Percentiles rank a stretch among this genome's conserved stretches.
phyloP scores from a whole-genome alignment of 2,888 invertebrate genomes.

The Ennomos fuscantarius region DNA sequence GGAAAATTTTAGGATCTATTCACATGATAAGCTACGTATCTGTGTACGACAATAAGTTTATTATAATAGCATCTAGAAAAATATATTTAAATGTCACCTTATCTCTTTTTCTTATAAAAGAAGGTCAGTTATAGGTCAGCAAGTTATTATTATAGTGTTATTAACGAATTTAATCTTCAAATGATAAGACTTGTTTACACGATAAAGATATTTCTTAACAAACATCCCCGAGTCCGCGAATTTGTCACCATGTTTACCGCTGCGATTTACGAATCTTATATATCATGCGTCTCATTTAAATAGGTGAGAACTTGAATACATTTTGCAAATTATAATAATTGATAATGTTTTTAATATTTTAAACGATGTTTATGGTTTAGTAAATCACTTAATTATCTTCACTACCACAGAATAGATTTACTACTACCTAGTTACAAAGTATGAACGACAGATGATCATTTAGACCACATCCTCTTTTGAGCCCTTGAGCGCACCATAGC shows the following conservation, averaged over 20 bases:
- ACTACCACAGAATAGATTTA: too few species aligned
- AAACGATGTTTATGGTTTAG: too few species aligned
- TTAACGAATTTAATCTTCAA: constrained; percentile 9
- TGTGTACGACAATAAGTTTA: too few species aligned
- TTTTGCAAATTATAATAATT: too few species aligned
- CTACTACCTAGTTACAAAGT: too few species aligned
- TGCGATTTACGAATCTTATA: constrained; percentile 34
- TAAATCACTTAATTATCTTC: too few species aligned
- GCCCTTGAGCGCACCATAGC: constrained; percentile 44
- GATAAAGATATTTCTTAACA: constrained; percentile 3
- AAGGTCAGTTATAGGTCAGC: constrained; percentile 8
- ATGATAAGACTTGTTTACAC: background rate
- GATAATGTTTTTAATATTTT: too few species aligned
- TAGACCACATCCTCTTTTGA: too few species aligned
- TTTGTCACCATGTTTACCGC: background rate
- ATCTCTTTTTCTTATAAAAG: constrained; percentile 12
- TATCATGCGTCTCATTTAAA: background rate
- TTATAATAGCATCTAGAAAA: constrained; percentile 2
- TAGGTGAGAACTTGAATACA: too few species aligned
- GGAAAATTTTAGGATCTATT: too few species aligned
- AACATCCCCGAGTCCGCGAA: constrained; percentile 7
- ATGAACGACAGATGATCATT: too few species aligned
- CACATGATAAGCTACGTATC: too few species aligned
- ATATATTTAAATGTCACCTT: constrained; percentile 2
- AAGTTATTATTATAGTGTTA: background rate